Conservation (phyloP, 2,797 vertebrate genomes). For the Mus minutoides region DNA sequence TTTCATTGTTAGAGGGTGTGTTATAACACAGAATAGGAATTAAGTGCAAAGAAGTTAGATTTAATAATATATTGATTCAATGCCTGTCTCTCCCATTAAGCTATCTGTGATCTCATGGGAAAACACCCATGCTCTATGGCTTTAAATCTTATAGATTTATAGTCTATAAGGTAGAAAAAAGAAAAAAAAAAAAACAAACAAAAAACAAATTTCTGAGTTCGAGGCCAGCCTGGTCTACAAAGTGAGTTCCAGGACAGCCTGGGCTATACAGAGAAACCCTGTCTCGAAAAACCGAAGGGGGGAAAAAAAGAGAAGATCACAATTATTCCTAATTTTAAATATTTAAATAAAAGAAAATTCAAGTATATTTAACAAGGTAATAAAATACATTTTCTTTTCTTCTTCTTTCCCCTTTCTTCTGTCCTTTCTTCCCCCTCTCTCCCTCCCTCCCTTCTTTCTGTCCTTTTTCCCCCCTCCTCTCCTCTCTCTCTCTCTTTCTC, state of each 20-base stretch:
- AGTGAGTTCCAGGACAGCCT: too few relatives aligned
- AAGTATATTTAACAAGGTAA: neutral
- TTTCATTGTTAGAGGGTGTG: neutral
- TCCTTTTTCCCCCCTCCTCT: too few relatives aligned
- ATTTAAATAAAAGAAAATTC: slow-evolving; percentile 5
- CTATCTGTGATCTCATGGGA: neutral
- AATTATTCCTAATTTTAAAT: neutral
- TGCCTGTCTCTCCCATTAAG: neutral
- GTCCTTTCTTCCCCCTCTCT: neutral
- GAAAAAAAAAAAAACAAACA: too few relatives aligned
- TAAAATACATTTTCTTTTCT: neutral
- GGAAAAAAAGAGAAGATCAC: too few relatives aligned
- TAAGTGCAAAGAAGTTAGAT: slow-evolving; percentile 11
- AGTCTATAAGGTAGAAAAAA: neutral
- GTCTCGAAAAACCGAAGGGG: too few relatives aligned
- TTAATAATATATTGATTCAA: slow-evolving; percentile 30
- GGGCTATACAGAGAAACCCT: too few relatives aligned
- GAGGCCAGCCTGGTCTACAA: too few relatives aligned
- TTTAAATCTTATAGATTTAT: neutral
- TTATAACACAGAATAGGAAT: neutral
- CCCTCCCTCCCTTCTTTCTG: neutral
- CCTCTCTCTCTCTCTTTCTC: neutral
- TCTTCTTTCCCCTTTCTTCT: neutral
- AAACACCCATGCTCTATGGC: neutral
- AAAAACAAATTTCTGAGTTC: too few relatives aligned